These are phyloP conservation scores for Zapornia atra DNA, from an alignment of 2,113 vertebrate species.

Conservation along the genomic window DNA sequence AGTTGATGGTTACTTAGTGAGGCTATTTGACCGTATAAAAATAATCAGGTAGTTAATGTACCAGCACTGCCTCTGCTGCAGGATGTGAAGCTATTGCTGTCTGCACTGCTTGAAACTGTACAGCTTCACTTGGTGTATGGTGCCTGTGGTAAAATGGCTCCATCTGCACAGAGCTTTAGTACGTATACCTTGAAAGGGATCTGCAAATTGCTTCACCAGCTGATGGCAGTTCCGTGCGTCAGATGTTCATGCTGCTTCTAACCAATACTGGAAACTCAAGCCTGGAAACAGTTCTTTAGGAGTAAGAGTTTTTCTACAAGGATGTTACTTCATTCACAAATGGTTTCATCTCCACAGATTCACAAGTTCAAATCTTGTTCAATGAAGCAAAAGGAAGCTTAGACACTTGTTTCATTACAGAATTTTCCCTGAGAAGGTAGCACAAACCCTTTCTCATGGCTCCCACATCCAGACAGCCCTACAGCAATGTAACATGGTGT, in stretches of 20 bases:
- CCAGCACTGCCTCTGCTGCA: background rate
- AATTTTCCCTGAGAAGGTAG: background rate
- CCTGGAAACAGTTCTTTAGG: background rate
- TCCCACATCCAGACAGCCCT: background rate
- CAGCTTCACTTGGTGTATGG: background rate
- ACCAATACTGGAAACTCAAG: background rate
- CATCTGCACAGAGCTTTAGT: background rate
- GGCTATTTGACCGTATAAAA: constrained; percentile 31
- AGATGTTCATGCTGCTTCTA: background rate
- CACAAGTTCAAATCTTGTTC: background rate
- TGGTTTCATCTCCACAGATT: accelerated
- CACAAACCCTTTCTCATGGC: background rate
- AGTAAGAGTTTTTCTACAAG: background rate
- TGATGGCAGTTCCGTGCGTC: background rate
- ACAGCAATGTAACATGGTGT: background rate
- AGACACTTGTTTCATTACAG: background rate
- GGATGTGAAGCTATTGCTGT: background rate
- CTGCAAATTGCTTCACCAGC: background rate
- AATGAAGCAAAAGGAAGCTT: background rate
- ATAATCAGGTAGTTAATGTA: background rate
- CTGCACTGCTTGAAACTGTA: background rate
- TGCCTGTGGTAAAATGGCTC: background rate
- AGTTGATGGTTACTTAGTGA: background rate
- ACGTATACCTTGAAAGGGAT: background rate
- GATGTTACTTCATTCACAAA: background rate